A percentile compares a stretch with the other conserved stretches of the same genome.
Evolutionary conservation across 2,113 vertebrate genomes (phyloP).

Genomic region (Lophius piscatorius): DNA sequence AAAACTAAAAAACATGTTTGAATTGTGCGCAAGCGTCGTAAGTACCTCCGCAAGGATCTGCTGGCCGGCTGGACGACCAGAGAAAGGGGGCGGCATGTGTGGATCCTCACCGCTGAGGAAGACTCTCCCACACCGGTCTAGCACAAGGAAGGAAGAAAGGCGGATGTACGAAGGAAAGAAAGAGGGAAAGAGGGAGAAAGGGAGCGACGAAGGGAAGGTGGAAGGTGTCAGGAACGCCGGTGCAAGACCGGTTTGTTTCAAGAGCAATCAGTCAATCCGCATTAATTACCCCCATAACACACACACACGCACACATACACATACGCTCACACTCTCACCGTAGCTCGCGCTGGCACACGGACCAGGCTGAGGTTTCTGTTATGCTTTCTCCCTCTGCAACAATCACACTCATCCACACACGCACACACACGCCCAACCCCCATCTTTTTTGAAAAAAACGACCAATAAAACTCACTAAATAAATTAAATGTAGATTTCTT

Average conservation of each 20-base stretch:
- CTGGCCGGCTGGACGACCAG: neutral
- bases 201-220: conserved; percentile 71
- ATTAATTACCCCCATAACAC: conserved; percentile 82
- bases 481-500: conserved; percentile 78
- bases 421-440: conserved; percentile 60
- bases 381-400: neutral
- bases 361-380: conserved; percentile 25
- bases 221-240: conserved; percentile 81
- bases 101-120: conserved; percentile 23
- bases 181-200: conserved; percentile 30
- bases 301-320: neutral
- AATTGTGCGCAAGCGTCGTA: no score
- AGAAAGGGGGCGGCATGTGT: conserved; percentile 10
- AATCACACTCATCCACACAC: conserved; percentile 14
- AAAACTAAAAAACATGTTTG: neutral
- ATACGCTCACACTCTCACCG: conserved; percentile 21
- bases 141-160: conserved; percentile 1
- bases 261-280: conserved; percentile 89
- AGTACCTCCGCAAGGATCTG: no score
- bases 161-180: neutral
- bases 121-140: conserved; percentile 5
- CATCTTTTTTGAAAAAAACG: conserved; percentile 76
- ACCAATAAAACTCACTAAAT: conserved; percentile 79
- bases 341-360: conserved; percentile 72
- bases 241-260: conserved; percentile 85